Evolutionary conservation across 2,888 invertebrate species (phyloP).

Genomic region (Chironomus tentans): DNA sequence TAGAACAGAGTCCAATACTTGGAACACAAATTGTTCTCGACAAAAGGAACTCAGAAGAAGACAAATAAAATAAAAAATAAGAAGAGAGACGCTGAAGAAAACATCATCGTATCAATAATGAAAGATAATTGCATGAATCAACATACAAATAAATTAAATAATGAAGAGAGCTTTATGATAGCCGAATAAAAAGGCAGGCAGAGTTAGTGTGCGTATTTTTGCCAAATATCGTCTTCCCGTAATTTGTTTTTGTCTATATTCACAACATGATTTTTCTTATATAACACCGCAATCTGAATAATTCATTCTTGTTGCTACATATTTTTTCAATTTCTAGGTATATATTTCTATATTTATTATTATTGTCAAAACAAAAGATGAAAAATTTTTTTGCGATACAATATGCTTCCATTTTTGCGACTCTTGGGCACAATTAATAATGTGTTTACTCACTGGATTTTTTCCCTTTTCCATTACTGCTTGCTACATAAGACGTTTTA

Average conservation of each 20-base stretch:
- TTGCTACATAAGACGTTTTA: neutral
- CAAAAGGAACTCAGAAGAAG: too few relatives aligned
- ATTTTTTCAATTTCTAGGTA: neutral
- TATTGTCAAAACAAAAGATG: neutral
- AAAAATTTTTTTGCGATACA: neutral
- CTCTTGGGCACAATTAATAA: neutral
- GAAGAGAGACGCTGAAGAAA: too few relatives aligned
- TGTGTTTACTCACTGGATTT: neutral
- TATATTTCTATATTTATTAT: neutral
- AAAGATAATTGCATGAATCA: too few relatives aligned
- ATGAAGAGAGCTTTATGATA: too few relatives aligned
- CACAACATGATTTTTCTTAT: neutral
- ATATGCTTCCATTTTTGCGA: neutral
- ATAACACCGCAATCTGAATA: neutral
- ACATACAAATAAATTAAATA: too few relatives aligned
- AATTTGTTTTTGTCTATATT: too few relatives aligned
- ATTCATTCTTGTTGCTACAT: neutral
- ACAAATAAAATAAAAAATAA: too few relatives aligned
- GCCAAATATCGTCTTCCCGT: too few relatives aligned
- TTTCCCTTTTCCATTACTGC: conserved; percentile 1
- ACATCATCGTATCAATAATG: too few relatives aligned
- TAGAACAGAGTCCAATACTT: too few relatives aligned
- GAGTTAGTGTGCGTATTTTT: neutral
- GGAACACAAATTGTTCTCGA: too few relatives aligned
- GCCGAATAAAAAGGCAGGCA: neutral